phyloP scores from a whole-genome alignment of 2,113 vertebrate species.

The Riparia riparia region DNA sequence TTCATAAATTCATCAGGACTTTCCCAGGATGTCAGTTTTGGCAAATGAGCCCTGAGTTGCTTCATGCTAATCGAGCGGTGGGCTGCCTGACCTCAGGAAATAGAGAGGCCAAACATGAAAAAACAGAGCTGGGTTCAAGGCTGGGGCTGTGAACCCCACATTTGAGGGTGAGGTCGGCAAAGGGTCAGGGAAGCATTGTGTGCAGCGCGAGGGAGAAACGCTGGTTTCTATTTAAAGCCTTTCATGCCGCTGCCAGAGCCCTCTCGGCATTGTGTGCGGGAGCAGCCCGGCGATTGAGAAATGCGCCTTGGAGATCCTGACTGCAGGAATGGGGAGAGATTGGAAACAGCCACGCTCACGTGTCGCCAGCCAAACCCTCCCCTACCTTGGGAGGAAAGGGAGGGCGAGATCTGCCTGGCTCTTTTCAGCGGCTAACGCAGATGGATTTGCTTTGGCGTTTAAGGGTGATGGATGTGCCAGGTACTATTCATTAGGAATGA shows the following conservation, averaged over 20 bases:
- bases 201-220: not conserved
- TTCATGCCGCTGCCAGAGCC: constrained; percentile 9
- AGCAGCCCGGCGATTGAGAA: constrained; percentile 39
- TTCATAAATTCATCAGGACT: constrained; percentile 67
- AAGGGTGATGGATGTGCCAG: constrained; percentile 34
- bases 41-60: constrained; percentile 59
- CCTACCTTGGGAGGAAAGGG: constrained; percentile 9
- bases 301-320: not conserved
- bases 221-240: constrained; percentile 54
- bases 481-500: constrained; percentile 64
- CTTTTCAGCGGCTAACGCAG: constrained; percentile 32
- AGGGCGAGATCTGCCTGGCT: constrained; percentile 9
- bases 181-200: constrained; percentile 48
- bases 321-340: constrained; percentile 22
- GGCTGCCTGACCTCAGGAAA: constrained; percentile 76
- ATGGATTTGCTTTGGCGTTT: constrained; percentile 55
- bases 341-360: constrained; percentile 34
- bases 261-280: constrained; percentile 44
- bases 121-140: constrained; percentile 70
- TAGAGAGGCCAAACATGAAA: constrained; percentile 73
- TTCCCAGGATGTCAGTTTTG: constrained; percentile 63
- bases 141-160: constrained; percentile 67
- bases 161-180: constrained; percentile 52
- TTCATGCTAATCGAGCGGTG: constrained; percentile 67
- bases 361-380: not conserved